These are phyloP conservation scores for Chelonus formosanus DNA, from an alignment of 2,888 invertebrate genomes.

Conservation along the genomic window DNA sequence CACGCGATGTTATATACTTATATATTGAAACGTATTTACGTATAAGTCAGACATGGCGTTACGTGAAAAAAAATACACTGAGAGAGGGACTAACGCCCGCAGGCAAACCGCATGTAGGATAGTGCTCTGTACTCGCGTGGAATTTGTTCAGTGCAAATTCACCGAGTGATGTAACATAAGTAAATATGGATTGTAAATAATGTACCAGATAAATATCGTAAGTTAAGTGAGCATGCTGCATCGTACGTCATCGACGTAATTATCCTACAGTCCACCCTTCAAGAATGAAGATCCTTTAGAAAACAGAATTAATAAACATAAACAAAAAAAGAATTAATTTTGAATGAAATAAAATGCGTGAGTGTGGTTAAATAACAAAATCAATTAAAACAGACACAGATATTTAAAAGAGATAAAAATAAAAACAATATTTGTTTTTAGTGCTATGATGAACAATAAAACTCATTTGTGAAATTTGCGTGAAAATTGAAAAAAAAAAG, in stretches of 20 bases:
- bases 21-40: no score
- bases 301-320: slow-evolving; percentile 1
- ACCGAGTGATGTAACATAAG: slow-evolving; percentile 64
- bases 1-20: background rate
- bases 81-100: slow-evolving; percentile 39
- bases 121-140: slow-evolving; percentile 53
- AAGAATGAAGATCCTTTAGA: slow-evolving; percentile 20
- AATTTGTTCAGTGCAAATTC: slow-evolving; percentile 57
- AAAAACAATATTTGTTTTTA: no score
- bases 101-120: slow-evolving; percentile 40
- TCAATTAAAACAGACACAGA: no score
- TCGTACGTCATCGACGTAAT: slow-evolving; percentile 44
- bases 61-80: slow-evolving; percentile 34
- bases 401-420: no score
- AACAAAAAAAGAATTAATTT: no score
- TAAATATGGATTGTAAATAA: slow-evolving; percentile 65
- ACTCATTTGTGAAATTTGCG: no score
- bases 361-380: no score
- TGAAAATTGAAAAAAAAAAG: no score
- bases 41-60: slow-evolving; percentile 2
- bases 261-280: slow-evolving; percentile 37
- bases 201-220: slow-evolving; percentile 61
- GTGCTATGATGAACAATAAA: no score
- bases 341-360: no score
- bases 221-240: slow-evolving; percentile 56